A percentile compares a stretch with the other conserved stretches of the same genome.
These are phyloP conservation scores for Microcebus murinus DNA, from an alignment of 2,113 vertebrate species.

Conservation along the genomic window DNA sequence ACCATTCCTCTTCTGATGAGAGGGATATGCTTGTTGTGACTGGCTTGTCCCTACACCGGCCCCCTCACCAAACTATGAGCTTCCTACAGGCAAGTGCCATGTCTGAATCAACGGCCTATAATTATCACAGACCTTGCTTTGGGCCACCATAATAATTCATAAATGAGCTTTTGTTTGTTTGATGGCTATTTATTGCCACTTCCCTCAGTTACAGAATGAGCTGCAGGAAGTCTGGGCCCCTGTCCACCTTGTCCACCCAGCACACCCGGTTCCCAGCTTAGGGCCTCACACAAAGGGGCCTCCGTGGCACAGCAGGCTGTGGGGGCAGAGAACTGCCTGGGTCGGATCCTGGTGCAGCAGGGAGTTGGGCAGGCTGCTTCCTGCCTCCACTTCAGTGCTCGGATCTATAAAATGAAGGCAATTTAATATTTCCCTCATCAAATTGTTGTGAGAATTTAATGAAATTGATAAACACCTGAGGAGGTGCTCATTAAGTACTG, in stretches of 20 bases:
- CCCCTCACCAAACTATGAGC: neutral
- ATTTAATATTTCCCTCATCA: neutral
- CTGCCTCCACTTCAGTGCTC: neutral
- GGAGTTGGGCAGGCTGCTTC: neutral
- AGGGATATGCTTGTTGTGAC: neutral
- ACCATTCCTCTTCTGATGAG: neutral
- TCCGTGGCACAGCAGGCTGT: neutral
- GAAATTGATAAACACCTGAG: neutral
- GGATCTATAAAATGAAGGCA: neutral
- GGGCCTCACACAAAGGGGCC: too few species aligned
- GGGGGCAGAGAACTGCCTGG: neutral
- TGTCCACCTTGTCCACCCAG: fast-evolving
- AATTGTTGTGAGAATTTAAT: neutral
- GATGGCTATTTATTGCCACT: neutral
- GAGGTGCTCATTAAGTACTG: too few species aligned
- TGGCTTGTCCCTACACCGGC: neutral
- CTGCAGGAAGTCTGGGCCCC: neutral
- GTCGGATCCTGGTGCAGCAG: neutral
- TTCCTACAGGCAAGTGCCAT: neutral
- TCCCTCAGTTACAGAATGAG: neutral
- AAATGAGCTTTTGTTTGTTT: neutral
- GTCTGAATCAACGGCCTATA: neutral
- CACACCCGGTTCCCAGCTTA: neutral
- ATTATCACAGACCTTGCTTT: neutral
- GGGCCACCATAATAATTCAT: neutral